Base-by-base conservation (phyloP, 2,113 vertebrate genomes). In the Equus przewalskii region DNA sequence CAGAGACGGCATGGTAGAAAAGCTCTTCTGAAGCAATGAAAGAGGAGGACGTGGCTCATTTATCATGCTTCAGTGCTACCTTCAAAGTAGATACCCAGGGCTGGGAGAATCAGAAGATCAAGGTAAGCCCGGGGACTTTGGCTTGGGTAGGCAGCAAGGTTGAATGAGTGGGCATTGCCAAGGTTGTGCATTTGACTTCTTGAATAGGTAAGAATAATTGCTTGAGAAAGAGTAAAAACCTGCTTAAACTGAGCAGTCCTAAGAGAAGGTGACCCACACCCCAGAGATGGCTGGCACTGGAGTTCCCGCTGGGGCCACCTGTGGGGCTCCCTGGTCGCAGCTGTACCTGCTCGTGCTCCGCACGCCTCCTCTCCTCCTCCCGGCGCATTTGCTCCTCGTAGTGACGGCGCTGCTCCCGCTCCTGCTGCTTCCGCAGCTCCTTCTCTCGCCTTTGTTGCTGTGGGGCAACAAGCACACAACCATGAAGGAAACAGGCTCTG, bases 371-470 rank as follows among this genome's bases (percentile, higher is more conserved):
- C 98, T 99, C 99, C 98, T 99, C 99, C 96, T 99, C 99, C 8
- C 99, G 97, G 41, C 99, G 99, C 94, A 99, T 98, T 98, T 99
- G 99, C 98, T 99, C 99, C 98, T 99, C 99, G 4, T 99, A 99
- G 91, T 99, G 98, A 87, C 99, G 98, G 79, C 99, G 98, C 98
- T 99, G 99, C 97, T 99, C 99, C n/a, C 99, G 97, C 98, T 99
- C 99, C 99, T 99, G 99, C 98, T 99, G 99, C 97, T 99, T 99
- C 96, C 99, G 98, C 96, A 99, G 97, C 97, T 99, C 99, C 28
- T 99, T 99, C 98, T 99, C 99, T 1, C 99, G 98, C 15, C 99
- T 99, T 95, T 99, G 99, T 98, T 99, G 99, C 99, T 99, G 98
- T 80, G 62, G 96, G 96, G 70, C 51, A 91, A 22, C 3, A 97